Percentiles rank a stretch among this genome's conserved stretches.
Conservation (phyloP, 2,888 invertebrate genomes). For the Endotricha flammealis region DNA sequence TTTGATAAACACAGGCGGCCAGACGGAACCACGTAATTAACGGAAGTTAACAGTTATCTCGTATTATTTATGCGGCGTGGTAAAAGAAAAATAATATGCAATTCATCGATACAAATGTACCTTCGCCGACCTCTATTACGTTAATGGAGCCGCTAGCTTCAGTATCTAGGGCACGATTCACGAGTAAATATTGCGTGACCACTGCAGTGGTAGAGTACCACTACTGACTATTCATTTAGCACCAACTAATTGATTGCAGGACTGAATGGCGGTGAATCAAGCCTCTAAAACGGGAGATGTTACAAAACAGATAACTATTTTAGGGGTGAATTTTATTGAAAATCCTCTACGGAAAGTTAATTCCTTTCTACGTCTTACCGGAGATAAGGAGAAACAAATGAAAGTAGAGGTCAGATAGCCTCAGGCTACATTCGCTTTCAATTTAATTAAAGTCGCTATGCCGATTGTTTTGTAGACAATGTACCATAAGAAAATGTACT, state of each 20-base stretch:
- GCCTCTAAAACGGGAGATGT: no score
- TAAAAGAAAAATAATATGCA: conserved; percentile 23
- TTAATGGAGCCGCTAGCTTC: conserved; percentile 39
- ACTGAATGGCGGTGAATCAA: no score
- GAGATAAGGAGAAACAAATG: conserved; percentile 30
- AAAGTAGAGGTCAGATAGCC: conserved; percentile 15
- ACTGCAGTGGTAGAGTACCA: conserved; percentile 24
- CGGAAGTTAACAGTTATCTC: conserved; percentile 43
- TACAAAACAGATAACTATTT: no score
- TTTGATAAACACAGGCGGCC: conserved; percentile 42
- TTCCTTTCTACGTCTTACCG: conserved; percentile 23
- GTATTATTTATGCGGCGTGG: conserved; percentile 25
- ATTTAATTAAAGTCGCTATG: conserved; percentile 15
- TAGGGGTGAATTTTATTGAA: no score
- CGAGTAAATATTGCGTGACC: conserved; percentile 44
- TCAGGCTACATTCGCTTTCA: conserved; percentile 12
- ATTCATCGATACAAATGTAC: conserved; percentile 20
- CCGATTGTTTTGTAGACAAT: background rate
- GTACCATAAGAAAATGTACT: background rate
- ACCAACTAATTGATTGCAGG: conserved; percentile 11
- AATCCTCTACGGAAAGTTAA: conserved; percentile 25
- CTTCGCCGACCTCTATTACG: conserved; percentile 36
- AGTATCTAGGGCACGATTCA: conserved; percentile 40
- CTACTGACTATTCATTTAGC: conserved; percentile 5
- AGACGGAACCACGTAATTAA: conserved; percentile 41